These are phyloP conservation scores for Holothuria glaberrima DNA, from an alignment of 35 echinoderm and acorn worm species.

Conservation along the genomic window DNA sequence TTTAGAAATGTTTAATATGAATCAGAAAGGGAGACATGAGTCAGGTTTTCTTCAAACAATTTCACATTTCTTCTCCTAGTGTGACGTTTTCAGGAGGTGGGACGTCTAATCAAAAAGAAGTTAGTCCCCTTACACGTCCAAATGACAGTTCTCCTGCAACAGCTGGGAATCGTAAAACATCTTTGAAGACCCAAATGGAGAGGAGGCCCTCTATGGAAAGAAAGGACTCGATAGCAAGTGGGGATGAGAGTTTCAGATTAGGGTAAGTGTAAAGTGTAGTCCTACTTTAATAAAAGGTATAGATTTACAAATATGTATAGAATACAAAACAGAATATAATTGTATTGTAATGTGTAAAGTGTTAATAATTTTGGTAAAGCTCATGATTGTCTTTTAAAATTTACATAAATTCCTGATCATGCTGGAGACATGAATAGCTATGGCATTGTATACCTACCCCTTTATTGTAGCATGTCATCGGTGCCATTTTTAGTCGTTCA, in stretches of 20 bases:
- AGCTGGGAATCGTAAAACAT: neutral
- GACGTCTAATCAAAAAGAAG: neutral
- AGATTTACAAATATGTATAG: neutral
- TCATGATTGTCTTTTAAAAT: no score
- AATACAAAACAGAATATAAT: no score
- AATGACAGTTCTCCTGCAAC: neutral
- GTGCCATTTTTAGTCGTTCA: no score
- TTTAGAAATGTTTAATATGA: no score
- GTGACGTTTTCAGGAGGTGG: neutral
- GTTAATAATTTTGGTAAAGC: no score
- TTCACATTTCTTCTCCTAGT: neutral
- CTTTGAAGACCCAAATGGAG: neutral
- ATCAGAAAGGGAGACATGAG: neutral
- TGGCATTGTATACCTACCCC: no score
- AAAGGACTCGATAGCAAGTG: neutral
- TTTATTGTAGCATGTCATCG: no score
- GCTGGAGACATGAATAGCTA: no score
- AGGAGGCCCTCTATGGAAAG: neutral
- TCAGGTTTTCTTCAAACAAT: neutral
- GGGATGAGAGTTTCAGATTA: slow-evolving; percentile 31
- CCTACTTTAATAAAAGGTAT: neutral
- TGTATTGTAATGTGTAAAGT: no score
- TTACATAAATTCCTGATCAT: no score
- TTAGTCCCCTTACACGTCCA: neutral
- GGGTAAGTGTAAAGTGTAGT: neutral